Base-by-base conservation (phyloP, 1,140 invertebrate species). In the Bombus confusus region DNA sequence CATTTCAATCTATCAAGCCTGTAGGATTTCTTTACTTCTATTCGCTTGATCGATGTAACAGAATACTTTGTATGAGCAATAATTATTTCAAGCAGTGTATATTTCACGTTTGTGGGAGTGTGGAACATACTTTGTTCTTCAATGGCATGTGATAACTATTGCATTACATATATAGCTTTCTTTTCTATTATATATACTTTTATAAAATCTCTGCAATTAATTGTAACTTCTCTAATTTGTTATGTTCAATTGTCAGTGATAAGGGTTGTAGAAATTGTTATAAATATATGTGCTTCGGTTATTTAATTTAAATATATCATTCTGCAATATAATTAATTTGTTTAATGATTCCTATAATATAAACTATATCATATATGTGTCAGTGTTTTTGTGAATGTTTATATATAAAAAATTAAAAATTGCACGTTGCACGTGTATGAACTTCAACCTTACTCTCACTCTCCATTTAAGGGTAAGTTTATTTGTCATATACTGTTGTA, bases 381-480 rank as follows among this genome's bases (percentile, higher is more conserved):
- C 18, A 34, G 37, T 39, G 5, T 59, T 41, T 39, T 43, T 75
- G 25, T 37, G 15, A 47, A 68, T 52, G 71, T 79, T 25, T 34
- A 25, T 28, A 41, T 28, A 41, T 43, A 12, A 57, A 43, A 34
- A 12, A 69, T 43, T 43, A 43, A 68, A 47, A 64, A 34, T 77
- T 84, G 88, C 88, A 89, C 79, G 87, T 86, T 74, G 85, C 88
- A 89, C 85, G 88, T 82, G 15, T 79, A 76, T 88, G 41, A 59
- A 75, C 47, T 80, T 69, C 62, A 75, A n/a, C n/a, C 34, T 64
- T 66, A 43, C 76, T 68, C 43, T 79, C 37, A 75, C 62, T 31
- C 28, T 83, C 43, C 57, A 37, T 9, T 52, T 52, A 68, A 59
- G 72, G 84, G 84, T 89, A 88, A 89, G 87, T 86, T 68, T 13